Evolutionary conservation across 1,140 invertebrate species (phyloP).

Genomic region (Anthonomus grandis): DNA sequence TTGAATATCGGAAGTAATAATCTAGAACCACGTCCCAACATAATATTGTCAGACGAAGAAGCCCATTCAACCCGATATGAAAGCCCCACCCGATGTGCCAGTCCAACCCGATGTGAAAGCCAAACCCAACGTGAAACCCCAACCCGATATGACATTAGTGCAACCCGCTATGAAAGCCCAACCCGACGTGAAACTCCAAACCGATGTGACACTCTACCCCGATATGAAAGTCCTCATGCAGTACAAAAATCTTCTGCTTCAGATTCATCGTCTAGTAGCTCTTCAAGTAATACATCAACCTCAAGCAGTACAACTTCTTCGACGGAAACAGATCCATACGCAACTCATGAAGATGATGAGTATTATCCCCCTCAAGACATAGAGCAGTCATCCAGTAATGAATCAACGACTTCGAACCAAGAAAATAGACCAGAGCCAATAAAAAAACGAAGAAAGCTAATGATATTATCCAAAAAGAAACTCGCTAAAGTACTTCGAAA

Average conservation of each 20-base stretch:
- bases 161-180: too few relatives aligned
- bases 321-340: not conserved
- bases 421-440: not conserved
- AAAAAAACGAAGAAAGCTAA: too few relatives aligned
- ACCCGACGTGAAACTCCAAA: too few relatives aligned
- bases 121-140: too few relatives aligned
- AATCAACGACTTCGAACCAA: not conserved
- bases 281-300: not conserved
- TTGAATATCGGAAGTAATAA: not conserved
- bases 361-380: not conserved
- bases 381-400: not conserved
- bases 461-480: slow-evolving; percentile 7
- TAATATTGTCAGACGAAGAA: not conserved
- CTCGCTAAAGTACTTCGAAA: slow-evolving; percentile 3
- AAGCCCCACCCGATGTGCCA: not conserved
- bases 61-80: not conserved
- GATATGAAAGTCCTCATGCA: not conserved
- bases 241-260: not conserved
- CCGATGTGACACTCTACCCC: not conserved
- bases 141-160: too few relatives aligned
- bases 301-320: not conserved
- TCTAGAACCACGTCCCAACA: not conserved
- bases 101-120: too few relatives aligned
- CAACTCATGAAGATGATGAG: not conserved
- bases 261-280: not conserved